Percentiles rank a stretch among this genome's conserved stretches.
Conservation (phyloP, 2,888 invertebrate genomes). For the Dicranocentrus wangi region DNA sequence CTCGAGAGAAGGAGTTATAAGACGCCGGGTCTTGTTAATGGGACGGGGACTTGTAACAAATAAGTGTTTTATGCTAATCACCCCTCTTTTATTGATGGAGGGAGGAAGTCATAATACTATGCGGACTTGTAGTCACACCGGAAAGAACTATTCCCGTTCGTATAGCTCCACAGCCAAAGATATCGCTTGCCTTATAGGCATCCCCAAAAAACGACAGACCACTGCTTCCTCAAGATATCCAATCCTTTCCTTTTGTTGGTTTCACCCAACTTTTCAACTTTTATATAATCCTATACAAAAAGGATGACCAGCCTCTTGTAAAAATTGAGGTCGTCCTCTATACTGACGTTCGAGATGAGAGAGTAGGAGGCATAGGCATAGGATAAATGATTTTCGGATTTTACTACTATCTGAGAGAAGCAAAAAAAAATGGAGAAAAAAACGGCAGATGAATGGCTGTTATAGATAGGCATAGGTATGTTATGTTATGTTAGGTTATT, state of each 20-base stretch:
- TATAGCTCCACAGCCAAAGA: conserved; percentile 1
- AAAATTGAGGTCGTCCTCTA: conserved; percentile 17
- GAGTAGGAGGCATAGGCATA: not conserved
- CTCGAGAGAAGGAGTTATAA: too few species aligned
- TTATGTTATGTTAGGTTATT: not conserved
- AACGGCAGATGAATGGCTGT: conserved; percentile 2
- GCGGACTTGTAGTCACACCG: not conserved
- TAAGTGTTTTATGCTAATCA: conserved; percentile 17
- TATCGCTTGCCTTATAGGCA: not conserved
- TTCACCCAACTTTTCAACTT: not conserved
- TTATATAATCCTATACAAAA: not conserved
- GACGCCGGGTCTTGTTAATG: not conserved
- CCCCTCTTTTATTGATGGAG: conserved; percentile 18
- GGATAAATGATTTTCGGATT: conserved; percentile 27
- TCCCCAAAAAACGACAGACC: too few species aligned
- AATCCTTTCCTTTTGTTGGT: not conserved
- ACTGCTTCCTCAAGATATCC: not conserved
- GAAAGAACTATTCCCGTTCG: conserved; percentile 9
- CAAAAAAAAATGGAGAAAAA: not conserved
- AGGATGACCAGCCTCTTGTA: not conserved
- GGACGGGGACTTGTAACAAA: not conserved
- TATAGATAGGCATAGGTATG: not conserved
- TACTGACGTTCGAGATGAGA: not conserved
- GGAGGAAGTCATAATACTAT: conserved; percentile 25
- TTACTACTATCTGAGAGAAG: not conserved